A percentile compares a stretch with the other conserved stretches of the same genome.
These are phyloP conservation scores for Alauda arvensis DNA, from an alignment of 2,797 vertebrate species.

Conservation along the genomic window DNA sequence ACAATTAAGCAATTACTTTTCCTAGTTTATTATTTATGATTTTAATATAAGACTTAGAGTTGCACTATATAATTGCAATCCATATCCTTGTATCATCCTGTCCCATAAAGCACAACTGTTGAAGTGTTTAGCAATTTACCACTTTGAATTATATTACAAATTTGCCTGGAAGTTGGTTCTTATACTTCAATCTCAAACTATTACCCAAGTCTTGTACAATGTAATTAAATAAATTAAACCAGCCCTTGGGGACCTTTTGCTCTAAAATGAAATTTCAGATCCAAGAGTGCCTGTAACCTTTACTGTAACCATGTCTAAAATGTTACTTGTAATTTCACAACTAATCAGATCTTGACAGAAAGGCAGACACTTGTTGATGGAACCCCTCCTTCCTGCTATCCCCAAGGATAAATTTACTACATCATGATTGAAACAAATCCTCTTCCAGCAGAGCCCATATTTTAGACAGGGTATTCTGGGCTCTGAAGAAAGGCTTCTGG, in stretches of 20 bases:
- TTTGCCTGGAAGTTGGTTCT: conserved; percentile 69
- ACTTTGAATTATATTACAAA: conserved; percentile 69
- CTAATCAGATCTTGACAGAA: conserved; percentile 69
- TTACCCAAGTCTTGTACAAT: conserved; percentile 65
- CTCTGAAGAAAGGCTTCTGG: neutral
- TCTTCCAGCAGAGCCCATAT: conserved; percentile 28
- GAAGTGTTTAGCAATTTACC: conserved; percentile 62
- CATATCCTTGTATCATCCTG: conserved; percentile 32
- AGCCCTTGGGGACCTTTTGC: conserved; percentile 70
- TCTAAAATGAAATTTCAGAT: conserved; percentile 72
- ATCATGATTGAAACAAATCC: conserved; percentile 36
- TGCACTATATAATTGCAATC: conserved; percentile 34
- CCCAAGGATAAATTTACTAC: conserved; percentile 43
- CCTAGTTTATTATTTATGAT: conserved; percentile 46
- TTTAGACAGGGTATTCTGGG: neutral
- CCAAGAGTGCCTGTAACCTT: conserved; percentile 68
- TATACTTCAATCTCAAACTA: conserved; percentile 71
- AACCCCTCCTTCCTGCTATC: conserved; percentile 16
- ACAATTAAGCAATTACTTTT: conserved; percentile 34
- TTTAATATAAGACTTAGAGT: conserved; percentile 25
- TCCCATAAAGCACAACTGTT: conserved; percentile 41
- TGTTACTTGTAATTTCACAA: conserved; percentile 62
- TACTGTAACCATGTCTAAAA: conserved; percentile 67
- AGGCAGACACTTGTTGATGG: conserved; percentile 52
- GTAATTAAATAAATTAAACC: conserved; percentile 78